Conservation (phyloP, 2,888 invertebrate genomes). For the Tortrix viridana region DNA sequence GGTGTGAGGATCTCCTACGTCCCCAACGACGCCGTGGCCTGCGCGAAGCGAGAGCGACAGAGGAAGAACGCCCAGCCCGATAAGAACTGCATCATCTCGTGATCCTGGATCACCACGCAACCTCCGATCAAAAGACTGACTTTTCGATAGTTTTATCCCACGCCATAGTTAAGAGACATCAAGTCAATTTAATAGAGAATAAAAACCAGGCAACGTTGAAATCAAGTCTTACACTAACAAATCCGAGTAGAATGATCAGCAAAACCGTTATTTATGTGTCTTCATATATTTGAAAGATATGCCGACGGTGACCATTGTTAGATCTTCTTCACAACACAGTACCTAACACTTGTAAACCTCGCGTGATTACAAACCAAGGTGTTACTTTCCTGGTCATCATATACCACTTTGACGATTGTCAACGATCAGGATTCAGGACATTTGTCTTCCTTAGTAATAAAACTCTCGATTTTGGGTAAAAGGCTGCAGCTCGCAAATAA, state of each 20-base stretch:
- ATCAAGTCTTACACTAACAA: too few species aligned
- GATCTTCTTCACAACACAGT: too few species aligned
- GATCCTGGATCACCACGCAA: slow-evolving; percentile 81
- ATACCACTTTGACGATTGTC: slow-evolving; percentile 4
- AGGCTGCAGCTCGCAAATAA: slow-evolving; percentile 40
- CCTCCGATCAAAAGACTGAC: slow-evolving; percentile 82
- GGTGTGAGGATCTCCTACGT: slow-evolving; percentile 96
- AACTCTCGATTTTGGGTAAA: slow-evolving; percentile 40
- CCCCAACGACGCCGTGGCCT: slow-evolving; percentile 95
- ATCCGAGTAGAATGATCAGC: too few species aligned
- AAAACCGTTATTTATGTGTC: too few species aligned
- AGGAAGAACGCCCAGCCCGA: slow-evolving; percentile 86
- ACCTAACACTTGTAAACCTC: too few species aligned
- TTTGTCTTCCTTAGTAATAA: slow-evolving; percentile 55
- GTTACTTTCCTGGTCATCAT: too few species aligned
- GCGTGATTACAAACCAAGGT: too few species aligned
- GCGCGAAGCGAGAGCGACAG: slow-evolving; percentile 88
- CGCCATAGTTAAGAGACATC: slow-evolving; percentile 68
- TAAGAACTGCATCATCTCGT: slow-evolving; percentile 94
- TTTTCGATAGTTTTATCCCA: slow-evolving; percentile 70
- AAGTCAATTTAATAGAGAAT: slow-evolving; percentile 32
- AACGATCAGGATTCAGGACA: slow-evolving; percentile 38
- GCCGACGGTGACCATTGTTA: too few species aligned
- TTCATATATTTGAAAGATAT: too few species aligned
- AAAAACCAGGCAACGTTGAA: too few species aligned